Base-by-base conservation (phyloP, 2,888 invertebrate genomes). In the Agrotis puta region DNA sequence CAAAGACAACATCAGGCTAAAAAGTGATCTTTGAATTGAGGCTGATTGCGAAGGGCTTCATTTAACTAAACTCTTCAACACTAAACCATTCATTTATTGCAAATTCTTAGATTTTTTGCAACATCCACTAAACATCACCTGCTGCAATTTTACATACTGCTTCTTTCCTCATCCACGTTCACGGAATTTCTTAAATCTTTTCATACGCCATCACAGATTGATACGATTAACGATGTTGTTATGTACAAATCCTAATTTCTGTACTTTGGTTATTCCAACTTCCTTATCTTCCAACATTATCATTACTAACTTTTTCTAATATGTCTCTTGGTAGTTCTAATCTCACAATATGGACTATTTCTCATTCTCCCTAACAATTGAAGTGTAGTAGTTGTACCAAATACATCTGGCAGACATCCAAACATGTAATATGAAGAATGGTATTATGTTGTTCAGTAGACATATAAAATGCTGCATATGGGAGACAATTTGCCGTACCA, bases 361-460 rank as follows among this genome's bases (percentile, higher is more conserved):
- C 43, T 16, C 54, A 67, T 53, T 54, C 27, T 51, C 14, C 27
- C 47, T 27, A 33, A 81, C 72, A 69, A 59, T 66, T 65, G 62
- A 68, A 85, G 71, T 73, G 66, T 68, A 70, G 66, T 70, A 69
- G 77, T 66, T 76, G 64, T 61, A 47, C 43, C 58, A 77, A 74
- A 77, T 69, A 77, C 54, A 66, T 67, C 70, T 85, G 85, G 85
- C 85, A 68, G n/a, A 58, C 66, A 72, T 76, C 86, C 85, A 85
- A 81, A 79, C 56, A 76, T 72, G 54, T 71, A 72, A 70, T 73
- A 77, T 77, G 78, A 70, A 77, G 68, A 85, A 74, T 65, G 61
- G 57, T 75, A 67, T 74, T 74, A 47, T 70, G 59, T 76, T 70
- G 56, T 64, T 64, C 48, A 43, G 65, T 70, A 74, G 56, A 73